Conservation (phyloP, 2,113 vertebrate genomes). For the Erythrolamprus reginae region DNA sequence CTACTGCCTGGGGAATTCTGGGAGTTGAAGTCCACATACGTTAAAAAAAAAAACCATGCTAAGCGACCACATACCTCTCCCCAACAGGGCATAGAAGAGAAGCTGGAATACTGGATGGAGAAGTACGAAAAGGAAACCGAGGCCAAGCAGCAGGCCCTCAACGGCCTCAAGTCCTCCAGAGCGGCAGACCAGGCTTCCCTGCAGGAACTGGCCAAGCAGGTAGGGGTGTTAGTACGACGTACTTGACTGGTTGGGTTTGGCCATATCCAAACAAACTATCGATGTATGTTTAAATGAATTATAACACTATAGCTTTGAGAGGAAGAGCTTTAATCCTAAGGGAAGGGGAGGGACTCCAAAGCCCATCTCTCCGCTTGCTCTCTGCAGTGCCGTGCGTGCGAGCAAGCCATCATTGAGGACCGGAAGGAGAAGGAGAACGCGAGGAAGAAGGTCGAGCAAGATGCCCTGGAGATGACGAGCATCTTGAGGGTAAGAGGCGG, state of each 20-base stretch:
- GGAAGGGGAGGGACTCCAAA: not conserved
- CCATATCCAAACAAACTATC: too few relatives aligned
- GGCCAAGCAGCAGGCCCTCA: conserved; percentile 72
- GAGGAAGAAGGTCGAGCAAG: conserved; percentile 60
- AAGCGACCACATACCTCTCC: not conserved
- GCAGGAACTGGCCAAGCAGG: conserved; percentile 69
- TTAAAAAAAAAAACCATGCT: not conserved
- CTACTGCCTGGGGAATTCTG: not conserved
- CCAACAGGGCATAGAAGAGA: conserved; percentile 70
- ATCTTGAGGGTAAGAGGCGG: conserved; percentile 65
- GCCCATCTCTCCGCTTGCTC: not conserved
- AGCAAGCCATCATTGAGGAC: conserved; percentile 76
- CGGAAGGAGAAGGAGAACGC: conserved; percentile 67
- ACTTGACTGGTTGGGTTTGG: too few relatives aligned
- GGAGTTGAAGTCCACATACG: not conserved
- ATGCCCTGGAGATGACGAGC: conserved; percentile 66
- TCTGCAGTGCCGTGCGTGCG: conserved; percentile 67
- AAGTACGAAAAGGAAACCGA: conserved; percentile 76
- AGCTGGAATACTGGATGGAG: conserved; percentile 78
- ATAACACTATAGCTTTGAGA: too few relatives aligned
- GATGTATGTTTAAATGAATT: too few relatives aligned
- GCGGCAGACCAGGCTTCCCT: conserved; percentile 67
- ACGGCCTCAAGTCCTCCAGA: conserved; percentile 63
- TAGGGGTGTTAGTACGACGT: too few relatives aligned
- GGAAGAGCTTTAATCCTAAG: too few relatives aligned